These are phyloP conservation scores for Schizaphis graminum DNA, from an alignment of 2,888 invertebrate species.

Conservation along the genomic window DNA sequence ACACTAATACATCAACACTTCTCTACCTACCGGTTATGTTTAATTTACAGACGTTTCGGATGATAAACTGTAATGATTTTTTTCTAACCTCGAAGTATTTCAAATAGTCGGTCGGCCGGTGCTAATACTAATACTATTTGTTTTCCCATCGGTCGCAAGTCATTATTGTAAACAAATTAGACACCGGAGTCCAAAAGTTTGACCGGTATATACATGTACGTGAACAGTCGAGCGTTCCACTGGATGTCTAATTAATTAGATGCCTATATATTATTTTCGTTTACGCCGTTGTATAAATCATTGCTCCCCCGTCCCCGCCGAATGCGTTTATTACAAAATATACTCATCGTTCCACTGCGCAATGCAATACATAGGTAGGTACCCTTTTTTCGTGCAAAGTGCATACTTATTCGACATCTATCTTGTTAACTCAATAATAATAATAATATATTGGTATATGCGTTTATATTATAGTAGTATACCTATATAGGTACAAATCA, in stretches of 20 bases:
- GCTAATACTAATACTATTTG: slow-evolving; percentile 29
- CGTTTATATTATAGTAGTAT: background rate
- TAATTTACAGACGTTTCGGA: slow-evolving; percentile 20
- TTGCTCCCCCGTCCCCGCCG: background rate
- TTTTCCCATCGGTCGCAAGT: slow-evolving; percentile 32
- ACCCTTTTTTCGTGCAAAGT: background rate
- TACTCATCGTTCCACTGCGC: background rate
- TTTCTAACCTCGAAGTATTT: slow-evolving; percentile 3
- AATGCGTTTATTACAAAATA: slow-evolving; percentile 14
- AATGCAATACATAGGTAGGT: background rate
- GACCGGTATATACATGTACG: background rate
- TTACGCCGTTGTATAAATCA: background rate
- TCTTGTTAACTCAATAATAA: slow-evolving; percentile 5
- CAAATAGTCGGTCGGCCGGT: background rate
- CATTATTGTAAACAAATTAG: slow-evolving; percentile 41
- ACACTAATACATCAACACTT: background rate
- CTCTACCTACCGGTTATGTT: background rate
- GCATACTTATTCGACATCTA: background rate
- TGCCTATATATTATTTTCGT: background rate
- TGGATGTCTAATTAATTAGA: slow-evolving; percentile 34
- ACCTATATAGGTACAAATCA: background rate
- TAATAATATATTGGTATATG: background rate
- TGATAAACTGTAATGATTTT: slow-evolving; percentile 22
- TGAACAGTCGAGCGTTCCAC: background rate
- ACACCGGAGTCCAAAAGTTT: slow-evolving; percentile 22